Evolutionary conservation across 2,797 vertebrate species (phyloP).

Genomic region (Brachyalestes nurse): DNA sequence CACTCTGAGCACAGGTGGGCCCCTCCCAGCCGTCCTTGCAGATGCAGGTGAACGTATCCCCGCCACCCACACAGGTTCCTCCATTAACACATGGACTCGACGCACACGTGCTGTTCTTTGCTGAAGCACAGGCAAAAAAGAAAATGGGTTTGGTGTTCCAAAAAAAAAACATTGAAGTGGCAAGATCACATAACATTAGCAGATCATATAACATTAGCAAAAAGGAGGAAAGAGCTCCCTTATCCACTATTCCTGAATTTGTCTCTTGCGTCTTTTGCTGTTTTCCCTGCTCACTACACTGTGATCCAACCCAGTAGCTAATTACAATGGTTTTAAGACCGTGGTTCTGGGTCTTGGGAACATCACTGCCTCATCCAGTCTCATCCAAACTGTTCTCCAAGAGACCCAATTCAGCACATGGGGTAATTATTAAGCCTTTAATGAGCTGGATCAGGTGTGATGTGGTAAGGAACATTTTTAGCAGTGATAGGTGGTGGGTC

Average conservation of each 20-base stretch:
- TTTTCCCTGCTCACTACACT: background rate
- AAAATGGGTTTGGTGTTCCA: background rate
- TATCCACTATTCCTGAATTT: background rate
- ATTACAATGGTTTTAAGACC: too few relatives aligned
- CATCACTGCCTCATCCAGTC: too few relatives aligned
- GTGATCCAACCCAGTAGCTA: too few relatives aligned
- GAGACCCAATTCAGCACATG: too few relatives aligned
- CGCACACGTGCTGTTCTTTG: constrained; percentile 92
- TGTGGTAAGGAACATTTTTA: background rate
- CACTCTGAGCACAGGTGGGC: constrained; percentile 91
- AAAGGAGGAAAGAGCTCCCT: background rate
- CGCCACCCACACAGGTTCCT: constrained; percentile 94
- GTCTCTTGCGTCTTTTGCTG: background rate
- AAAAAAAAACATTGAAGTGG: background rate
- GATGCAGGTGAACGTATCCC: constrained; percentile 94
- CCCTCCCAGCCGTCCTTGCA: constrained; percentile 99
- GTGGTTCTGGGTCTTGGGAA: too few relatives aligned
- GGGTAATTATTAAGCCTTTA: too few relatives aligned
- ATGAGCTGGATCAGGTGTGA: too few relatives aligned
- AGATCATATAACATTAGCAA: background rate
- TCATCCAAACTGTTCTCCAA: too few relatives aligned
- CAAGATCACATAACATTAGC: background rate
- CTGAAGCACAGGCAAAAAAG: constrained; percentile 68
- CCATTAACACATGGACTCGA: constrained; percentile 92
- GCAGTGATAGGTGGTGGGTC: background rate